These are phyloP conservation scores for Parnassius apollo DNA, from an alignment of 2,888 invertebrate genomes.

Conservation along the genomic window DNA sequence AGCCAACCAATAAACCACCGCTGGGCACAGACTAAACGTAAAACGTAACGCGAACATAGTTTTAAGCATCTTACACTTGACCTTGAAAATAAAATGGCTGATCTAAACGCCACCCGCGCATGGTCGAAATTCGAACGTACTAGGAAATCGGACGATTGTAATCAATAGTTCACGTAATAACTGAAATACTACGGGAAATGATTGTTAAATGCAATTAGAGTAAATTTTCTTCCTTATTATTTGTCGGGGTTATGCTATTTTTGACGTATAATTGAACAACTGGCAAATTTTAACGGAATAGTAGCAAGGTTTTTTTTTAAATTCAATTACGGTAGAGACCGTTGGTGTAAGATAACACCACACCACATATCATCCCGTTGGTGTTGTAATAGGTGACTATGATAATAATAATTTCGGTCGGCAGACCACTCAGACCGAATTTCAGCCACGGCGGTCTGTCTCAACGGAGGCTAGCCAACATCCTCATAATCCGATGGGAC, in stretches of 20 bases:
- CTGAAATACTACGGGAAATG: conserved; percentile 21
- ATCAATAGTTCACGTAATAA: conserved; percentile 22
- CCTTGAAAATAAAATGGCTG: conserved; percentile 25
- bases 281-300: not conserved
- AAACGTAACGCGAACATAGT: conserved; percentile 3
- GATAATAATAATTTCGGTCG: too few relatives aligned
- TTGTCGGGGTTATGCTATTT: not conserved
- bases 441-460: too few relatives aligned
- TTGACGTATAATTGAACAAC: not conserved
- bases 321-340: too few relatives aligned
- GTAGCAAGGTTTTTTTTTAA: not conserved
- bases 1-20: conserved; percentile 11
- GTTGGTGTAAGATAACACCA: too few relatives aligned
- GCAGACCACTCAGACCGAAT: too few relatives aligned
- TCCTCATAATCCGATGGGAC: too few relatives aligned
- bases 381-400: too few relatives aligned
- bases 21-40: conserved; percentile 18
- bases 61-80: conserved; percentile 14
- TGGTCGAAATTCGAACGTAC: conserved; percentile 11
- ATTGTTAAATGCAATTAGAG: conserved; percentile 14
- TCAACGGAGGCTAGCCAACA: too few relatives aligned
- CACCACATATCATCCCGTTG: too few relatives aligned
- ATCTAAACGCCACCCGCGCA: conserved; percentile 10
- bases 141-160: conserved; percentile 23
- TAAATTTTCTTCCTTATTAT: conserved; percentile 19